phyloP scores from a whole-genome alignment of 2,888 invertebrate species.

The Brachyptera putata region DNA sequence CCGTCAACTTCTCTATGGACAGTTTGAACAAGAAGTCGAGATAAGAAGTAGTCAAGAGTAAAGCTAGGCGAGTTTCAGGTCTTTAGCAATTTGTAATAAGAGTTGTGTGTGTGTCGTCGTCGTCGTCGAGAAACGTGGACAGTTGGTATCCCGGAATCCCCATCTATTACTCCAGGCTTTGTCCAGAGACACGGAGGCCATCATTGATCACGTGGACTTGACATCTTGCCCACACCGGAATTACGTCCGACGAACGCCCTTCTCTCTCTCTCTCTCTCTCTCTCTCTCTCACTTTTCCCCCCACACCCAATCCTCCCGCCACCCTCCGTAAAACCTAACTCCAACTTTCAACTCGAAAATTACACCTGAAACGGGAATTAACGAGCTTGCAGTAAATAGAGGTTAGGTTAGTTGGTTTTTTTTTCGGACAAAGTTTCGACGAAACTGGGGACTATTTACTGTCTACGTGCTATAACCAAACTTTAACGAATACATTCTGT shows the following conservation, averaged over 20 bases:
- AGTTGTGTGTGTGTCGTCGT: neutral
- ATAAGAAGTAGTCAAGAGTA: too few relatives aligned
- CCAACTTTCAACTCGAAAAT: slow-evolving; percentile 17
- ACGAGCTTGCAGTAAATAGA: neutral
- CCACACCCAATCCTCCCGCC: neutral
- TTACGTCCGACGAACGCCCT: neutral
- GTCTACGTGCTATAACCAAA: slow-evolving; percentile 9
- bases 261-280: neutral
- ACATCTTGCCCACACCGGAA: slow-evolving; percentile 7
- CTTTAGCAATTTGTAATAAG: slow-evolving; percentile 6
- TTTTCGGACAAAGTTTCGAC: slow-evolving; percentile 12
- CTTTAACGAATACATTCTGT: too few relatives aligned
- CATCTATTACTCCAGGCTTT: slow-evolving; percentile 7
- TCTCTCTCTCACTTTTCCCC: neutral
- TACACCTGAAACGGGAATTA: slow-evolving; percentile 18
- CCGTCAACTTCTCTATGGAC: too few relatives aligned
- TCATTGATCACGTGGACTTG: slow-evolving; percentile 10
- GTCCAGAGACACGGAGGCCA: too few relatives aligned
- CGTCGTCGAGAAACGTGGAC: too few relatives aligned
- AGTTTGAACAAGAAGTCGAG: too few relatives aligned
- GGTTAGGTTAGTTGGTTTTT: slow-evolving; percentile 3
- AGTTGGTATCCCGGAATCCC: neutral
- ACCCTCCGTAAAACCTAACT: too few relatives aligned
- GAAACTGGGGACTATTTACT: slow-evolving; percentile 6
- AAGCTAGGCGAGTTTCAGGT: too few relatives aligned